A percentile compares a stretch with the other conserved stretches of the same genome.
These are phyloP conservation scores for Bombycilla garrulus DNA, from an alignment of 2,113 vertebrate genomes.

Conservation along the genomic window DNA sequence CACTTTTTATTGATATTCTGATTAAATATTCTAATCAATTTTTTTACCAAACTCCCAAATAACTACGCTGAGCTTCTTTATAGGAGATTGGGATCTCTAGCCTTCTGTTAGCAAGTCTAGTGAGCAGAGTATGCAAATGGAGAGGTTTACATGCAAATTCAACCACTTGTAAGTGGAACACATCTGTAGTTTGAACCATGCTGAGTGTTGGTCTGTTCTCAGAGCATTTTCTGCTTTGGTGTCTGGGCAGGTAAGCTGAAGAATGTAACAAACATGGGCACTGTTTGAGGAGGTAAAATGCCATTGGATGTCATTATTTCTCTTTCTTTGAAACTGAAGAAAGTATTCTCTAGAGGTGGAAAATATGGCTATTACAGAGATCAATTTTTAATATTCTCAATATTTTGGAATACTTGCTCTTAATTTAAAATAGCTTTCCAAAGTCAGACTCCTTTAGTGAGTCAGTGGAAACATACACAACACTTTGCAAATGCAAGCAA, in stretches of 20 bases:
- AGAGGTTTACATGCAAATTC: background rate
- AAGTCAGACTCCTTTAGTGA: conserved; percentile 31
- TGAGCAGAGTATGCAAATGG: background rate
- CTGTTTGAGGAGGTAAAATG: background rate
- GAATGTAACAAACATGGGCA: background rate
- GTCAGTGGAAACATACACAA: conserved; percentile 48
- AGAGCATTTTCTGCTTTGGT: background rate
- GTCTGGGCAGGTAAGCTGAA: background rate
- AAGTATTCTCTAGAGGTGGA: background rate
- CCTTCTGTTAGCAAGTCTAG: background rate
- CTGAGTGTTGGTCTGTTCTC: background rate
- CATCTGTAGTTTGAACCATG: background rate
- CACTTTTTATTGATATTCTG: background rate
- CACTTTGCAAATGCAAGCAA: background rate
- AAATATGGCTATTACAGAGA: conserved; percentile 8
- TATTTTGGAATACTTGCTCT: conserved; percentile 8
- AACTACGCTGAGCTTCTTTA: background rate
- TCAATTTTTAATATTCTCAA: background rate
- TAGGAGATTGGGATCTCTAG: background rate
- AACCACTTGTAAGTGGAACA: background rate
- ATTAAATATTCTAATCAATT: background rate
- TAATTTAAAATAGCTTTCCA: conserved; percentile 40
- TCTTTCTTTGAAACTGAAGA: background rate
- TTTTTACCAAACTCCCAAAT: background rate
- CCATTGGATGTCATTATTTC: conserved; percentile 39